Evolutionary conservation across 1,140 invertebrate genomes (phyloP).

Genomic region (Pseudachorutes palmiensis): DNA sequence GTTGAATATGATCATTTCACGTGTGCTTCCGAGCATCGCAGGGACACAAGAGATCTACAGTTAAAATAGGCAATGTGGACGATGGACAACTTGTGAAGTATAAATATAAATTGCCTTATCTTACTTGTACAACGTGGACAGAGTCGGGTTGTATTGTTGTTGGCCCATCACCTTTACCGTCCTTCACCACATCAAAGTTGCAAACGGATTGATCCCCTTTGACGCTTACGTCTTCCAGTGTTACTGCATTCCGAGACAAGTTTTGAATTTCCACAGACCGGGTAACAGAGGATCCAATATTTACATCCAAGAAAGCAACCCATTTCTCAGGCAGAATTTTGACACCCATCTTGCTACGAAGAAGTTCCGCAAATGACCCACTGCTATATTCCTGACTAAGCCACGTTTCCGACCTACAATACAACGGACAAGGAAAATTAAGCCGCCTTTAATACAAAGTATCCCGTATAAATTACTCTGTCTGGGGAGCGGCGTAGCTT

Average conservation of each 20-base stretch:
- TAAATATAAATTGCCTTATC: not conserved
- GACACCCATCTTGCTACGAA: conserved; percentile 8
- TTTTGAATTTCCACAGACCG: conserved; percentile 12
- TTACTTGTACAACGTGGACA: no score
- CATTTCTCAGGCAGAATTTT: conserved; percentile 5
- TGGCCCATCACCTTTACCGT: not conserved
- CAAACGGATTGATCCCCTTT: conserved; percentile 9
- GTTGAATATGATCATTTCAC: conserved; percentile 51
- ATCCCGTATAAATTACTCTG: not conserved
- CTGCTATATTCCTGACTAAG: not conserved
- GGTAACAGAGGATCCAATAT: conserved; percentile 6
- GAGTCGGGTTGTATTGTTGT: no score
- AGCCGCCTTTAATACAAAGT: not conserved
- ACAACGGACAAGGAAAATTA: not conserved
- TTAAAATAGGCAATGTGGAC: conserved; percentile 24
- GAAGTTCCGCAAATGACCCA: not conserved
- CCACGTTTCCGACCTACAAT: not conserved
- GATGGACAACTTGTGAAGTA: not conserved
- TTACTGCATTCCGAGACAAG: not conserved
- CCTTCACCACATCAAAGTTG: conserved; percentile 17
- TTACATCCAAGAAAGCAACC: conserved; percentile 3
- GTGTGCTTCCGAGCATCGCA: conserved; percentile 50
- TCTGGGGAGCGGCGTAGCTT: not conserved
- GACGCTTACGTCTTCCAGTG: not conserved
- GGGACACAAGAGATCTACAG: conserved; percentile 46